Evolutionary conservation across 2,888 invertebrate genomes (phyloP), one percentile per base, ranked within the genome.

Genomic region (Phaonia tiefii): DNA sequence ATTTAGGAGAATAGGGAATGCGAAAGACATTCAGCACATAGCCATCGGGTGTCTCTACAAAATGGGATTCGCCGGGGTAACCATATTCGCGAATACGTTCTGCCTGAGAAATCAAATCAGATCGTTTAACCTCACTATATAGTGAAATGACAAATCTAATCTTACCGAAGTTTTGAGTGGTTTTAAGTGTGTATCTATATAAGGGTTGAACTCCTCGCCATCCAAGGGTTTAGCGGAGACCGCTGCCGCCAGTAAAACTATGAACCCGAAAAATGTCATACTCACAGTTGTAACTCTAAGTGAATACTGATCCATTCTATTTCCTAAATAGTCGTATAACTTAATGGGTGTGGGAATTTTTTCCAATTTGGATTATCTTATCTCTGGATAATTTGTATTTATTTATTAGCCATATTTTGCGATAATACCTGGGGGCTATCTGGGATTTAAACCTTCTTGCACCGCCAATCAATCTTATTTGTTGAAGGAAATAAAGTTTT

Each of bases 1-100:
- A 83, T 58, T 84, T 86, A n/a, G 87, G 86, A 10, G 89, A 88
- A 66, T 89, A 83, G 0, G 96, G 96, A 86, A 98, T 97, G 81
- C 97, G 93, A 86, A 97, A 97, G 63, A 98, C 84, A 1, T 94
- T 94, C 60, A 98, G 91, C 58, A 97, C 92, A 89, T 96, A 98
- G 1, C 97, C 97, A 89, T 98, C 98, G 26, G 93, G 92, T 0
- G 98, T 97, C 66, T 92, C 89, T 0, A 95, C 92, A 0, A 92
- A 91, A 86, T 96, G 95, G 0, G 93, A 92, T 90, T 96, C 96
- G 0, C 94, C 92, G 0, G 92, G 91, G 88, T 95, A 96, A 1
- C 89, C 89, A 66, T 87, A 84, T 65, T 84, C 85, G 2, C 79
- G 66, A 60, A 89, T 88, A 78, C 88, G 87, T 25, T 89, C 84